Percentiles rank a stretch among this genome's conserved stretches.
phyloP scores from a whole-genome alignment of 2,113 vertebrate genomes.

The Notarius quadriscutis region DNA sequence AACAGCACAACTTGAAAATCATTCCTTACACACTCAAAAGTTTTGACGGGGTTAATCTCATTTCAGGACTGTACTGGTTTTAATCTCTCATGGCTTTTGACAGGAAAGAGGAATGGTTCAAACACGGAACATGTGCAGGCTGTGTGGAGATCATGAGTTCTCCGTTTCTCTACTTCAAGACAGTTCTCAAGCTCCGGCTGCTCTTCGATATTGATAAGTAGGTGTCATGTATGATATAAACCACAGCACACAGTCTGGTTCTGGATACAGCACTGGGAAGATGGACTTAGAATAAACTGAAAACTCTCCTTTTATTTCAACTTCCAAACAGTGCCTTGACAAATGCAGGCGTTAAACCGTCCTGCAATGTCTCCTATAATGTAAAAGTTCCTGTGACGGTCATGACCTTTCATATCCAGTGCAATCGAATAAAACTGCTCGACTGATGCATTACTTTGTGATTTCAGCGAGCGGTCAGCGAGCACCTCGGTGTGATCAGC shows the following conservation, averaged over 20 bases:
- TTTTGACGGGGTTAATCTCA: not conserved
- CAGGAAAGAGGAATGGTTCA: constrained; percentile 71
- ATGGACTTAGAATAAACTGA: not conserved
- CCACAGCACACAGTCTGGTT: not conserved
- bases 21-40: too few species aligned
- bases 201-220: constrained; percentile 65
- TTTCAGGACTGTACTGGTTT: not conserved
- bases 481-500: too few species aligned
- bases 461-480: constrained; percentile 58
- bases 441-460: not conserved
- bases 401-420: not conserved
- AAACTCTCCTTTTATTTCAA: not conserved
- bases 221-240: not conserved
- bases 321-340: constrained; percentile 58
- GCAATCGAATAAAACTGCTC: not conserved
- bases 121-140: constrained; percentile 69
- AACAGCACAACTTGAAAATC: not conserved
- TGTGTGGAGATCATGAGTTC: constrained; percentile 72
- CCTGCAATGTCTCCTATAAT: constrained; percentile 68
- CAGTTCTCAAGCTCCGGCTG: constrained; percentile 62
- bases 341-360: constrained; percentile 63
- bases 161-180: constrained; percentile 65
- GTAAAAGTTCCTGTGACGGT: constrained; percentile 34
- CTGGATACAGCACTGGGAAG: not conserved
- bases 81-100: not conserved